Evolutionary conservation across 2,113 vertebrate genomes (phyloP).

Genomic region (Manacus vitellinus): DNA sequence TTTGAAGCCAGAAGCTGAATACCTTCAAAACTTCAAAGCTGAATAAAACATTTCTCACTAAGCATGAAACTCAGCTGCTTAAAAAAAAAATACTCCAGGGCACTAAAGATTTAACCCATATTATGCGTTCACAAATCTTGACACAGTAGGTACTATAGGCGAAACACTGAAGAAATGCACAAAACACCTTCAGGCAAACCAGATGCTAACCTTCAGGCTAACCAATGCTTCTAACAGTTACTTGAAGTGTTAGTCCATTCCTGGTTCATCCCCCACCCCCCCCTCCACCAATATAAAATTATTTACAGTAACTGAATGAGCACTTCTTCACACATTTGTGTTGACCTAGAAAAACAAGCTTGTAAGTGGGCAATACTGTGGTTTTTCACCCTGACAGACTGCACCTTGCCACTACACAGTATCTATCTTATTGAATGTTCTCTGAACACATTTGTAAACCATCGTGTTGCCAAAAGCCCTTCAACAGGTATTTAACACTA

Average conservation of each 20-base stretch:
- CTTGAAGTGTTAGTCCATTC: background rate
- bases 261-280: no score
- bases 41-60: background rate
- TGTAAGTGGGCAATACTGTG: background rate
- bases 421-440: conserved; percentile 4
- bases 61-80: background rate
- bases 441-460: background rate
- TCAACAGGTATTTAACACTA: conserved; percentile 28
- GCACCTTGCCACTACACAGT: background rate
- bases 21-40: background rate
- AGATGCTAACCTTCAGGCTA: background rate
- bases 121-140: background rate
- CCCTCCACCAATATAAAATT: background rate
- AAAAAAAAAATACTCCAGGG: background rate
- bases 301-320: background rate
- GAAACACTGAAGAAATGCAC: background rate
- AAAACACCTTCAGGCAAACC: background rate
- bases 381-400: background rate
- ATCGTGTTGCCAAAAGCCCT: conserved; percentile 5
- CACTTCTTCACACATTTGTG: background rate
- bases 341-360: background rate
- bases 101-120: background rate
- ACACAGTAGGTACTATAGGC: background rate
- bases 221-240: background rate
- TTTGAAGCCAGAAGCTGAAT: background rate